Evolutionary conservation across 2,797 vertebrate species (phyloP), one percentile per base, ranked within the genome.

Genomic region (Amblyraja radiata): DNA sequence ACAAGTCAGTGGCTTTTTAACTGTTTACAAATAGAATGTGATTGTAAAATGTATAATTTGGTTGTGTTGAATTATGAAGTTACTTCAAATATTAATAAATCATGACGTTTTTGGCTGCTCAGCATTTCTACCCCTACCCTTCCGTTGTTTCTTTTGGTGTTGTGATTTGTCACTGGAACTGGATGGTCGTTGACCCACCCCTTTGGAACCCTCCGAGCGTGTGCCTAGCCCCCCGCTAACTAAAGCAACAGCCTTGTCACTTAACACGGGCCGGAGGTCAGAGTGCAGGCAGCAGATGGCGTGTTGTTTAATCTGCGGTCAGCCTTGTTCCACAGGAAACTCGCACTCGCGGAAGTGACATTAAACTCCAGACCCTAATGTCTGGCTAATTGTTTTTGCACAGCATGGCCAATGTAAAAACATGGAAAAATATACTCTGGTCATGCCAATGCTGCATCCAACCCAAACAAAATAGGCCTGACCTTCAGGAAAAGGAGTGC

Each of bases 11-110:
- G 98, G 98, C 98, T 99, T 99, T 92, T 98, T 99, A 99, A 98
- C 98, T 99, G 99, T 99, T 99, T 99, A 99, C 99, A 99, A 98
- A 98, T 98, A 98, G 98, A 98, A 98, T 96, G 98, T 99, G 99
- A 99, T 99, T 99, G 99, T 99, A 99, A 98, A 97, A 97, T 98
- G 97, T 98, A 98, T 97, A 97, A 97, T 97, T 96, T 96, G 96
- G 96, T 96, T 96, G 97, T 97, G 96, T 98, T 96, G 96, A 97
- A 97, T 97, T 98, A 98, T 98, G 98, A 98, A 97, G 97, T 98
- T 97, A 96, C 97, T 97, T 96, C 97, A 95, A 96, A 97, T 97
- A 97, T 97, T 96, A 97, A 97, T 97, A 95, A 97, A 97, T 96
- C 96, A 96, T 96, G 96, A 96, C 95, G 95, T 95, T 96, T 96